Evolutionary conservation across 1,140 invertebrate genomes (phyloP), one percentile per base, ranked within the genome.

Genomic region (Manduca sexta): DNA sequence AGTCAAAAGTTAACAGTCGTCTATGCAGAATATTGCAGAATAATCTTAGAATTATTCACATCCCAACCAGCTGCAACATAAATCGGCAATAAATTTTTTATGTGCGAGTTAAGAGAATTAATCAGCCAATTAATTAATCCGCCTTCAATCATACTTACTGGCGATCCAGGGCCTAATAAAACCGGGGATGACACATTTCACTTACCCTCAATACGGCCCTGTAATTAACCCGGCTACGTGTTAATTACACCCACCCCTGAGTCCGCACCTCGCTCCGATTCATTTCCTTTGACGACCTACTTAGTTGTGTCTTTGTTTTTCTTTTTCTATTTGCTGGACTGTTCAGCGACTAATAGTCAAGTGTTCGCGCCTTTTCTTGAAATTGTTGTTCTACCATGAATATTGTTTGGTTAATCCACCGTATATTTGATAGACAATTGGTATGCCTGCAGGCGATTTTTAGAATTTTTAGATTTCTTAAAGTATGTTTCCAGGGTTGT

Each of bases 151-250:
- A 15, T 16, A 33, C 21, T 26, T 26, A 26, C 21, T 26, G 21
- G 21, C 21, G 45, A n/a, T n/a, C 14, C 29, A 31, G 13, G 17
- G 33, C 7, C 39, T 59, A 72, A 71, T 69, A 73, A 26, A 71
- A 64, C 44, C 34, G 47, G 29, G 38, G 61, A 72, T 66, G 70
- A 74, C 73, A 78, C 70, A 74, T 73, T 69, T 74, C 69, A 75
- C 70, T 71, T 65, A 63, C 49, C 61, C 70, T 64, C 61, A 72
- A 76, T 67, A 56, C 62, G 55, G 61, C 42, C 4, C 43, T 57
- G 66, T 78, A 78, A 78, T 78, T 78, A 75, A 74, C 60, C 64
- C 62, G 40, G 57, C 58, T 65, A 64, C 61, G 70, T 72, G 69
- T 76, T 76, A 76, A 76, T 79, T 79, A 74, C 58, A 35, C 49